Percentiles rank a stretch among this genome's conserved stretches.
These are phyloP conservation scores for Callosobruchus maculatus DNA, from an alignment of 2,888 invertebrate species.

Conservation along the genomic window DNA sequence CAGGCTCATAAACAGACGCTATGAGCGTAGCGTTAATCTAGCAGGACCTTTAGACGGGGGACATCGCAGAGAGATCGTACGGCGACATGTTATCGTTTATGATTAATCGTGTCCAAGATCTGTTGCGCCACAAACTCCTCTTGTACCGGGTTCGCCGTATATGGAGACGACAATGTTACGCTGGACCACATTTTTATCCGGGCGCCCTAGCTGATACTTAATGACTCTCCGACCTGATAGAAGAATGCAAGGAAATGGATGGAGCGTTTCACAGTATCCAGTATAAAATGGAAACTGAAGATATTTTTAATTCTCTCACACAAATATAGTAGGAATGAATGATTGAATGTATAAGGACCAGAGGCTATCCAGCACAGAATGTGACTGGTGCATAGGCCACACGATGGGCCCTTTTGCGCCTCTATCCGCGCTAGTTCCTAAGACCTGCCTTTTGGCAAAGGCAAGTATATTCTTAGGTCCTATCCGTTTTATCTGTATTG, in stretches of 20 bases:
- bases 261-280: not conserved
- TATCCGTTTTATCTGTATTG: too few relatives aligned
- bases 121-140: not conserved
- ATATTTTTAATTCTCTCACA: too few relatives aligned
- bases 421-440: too few relatives aligned
- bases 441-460: too few relatives aligned
- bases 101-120: not conserved
- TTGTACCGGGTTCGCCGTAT: not conserved
- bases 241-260: not conserved
- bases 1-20: not conserved
- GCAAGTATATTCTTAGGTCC: too few relatives aligned
- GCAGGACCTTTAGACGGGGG: not conserved
- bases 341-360: too few relatives aligned
- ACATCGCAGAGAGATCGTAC: not conserved
- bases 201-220: not conserved
- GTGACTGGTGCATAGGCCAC: too few relatives aligned
- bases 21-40: not conserved
- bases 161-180: not conserved
- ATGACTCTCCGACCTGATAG: not conserved
- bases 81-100: not conserved
- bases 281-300: not conserved
- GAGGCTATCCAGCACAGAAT: too few relatives aligned
- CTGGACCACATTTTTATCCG: not conserved
- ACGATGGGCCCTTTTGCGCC: too few relatives aligned
- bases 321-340: too few relatives aligned